A percentile compares a stretch with the other conserved stretches of the same genome.
phyloP scores from a whole-genome alignment of 2,113 vertebrate genomes.

The Plecturocebus donacophilus region DNA sequence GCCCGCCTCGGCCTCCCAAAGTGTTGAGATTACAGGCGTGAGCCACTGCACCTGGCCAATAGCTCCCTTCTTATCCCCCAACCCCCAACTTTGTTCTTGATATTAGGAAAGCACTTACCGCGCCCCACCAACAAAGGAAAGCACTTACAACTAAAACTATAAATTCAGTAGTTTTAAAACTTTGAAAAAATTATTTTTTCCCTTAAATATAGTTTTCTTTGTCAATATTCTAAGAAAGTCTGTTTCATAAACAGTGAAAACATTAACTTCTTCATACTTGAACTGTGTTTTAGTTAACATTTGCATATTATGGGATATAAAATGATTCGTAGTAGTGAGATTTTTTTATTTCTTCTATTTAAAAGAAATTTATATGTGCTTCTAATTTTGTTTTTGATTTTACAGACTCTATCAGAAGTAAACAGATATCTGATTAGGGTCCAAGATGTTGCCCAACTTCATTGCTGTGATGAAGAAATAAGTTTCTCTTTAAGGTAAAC shows the following conservation, averaged over 20 bases:
- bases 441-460: slow-evolving; percentile 88
- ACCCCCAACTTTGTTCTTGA: not conserved
- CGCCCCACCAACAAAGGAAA: not conserved
- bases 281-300: not conserved
- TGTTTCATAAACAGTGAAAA: slow-evolving; percentile 37
- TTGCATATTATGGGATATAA: not conserved
- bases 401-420: slow-evolving; percentile 86
- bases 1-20: too few relatives aligned
- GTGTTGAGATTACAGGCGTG: too few relatives aligned
- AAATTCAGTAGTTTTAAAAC: not conserved
- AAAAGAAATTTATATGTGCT: not conserved
- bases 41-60: not conserved
- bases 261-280: not conserved
- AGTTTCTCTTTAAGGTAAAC: slow-evolving; percentile 87
- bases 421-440: slow-evolving; percentile 88
- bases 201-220: not conserved
- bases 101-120: not conserved
- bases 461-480: slow-evolving; percentile 82
- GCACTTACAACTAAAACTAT: not conserved
- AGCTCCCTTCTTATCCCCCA: not conserved
- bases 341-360: not conserved
- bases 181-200: too few relatives aligned
- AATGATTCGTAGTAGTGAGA: not conserved
- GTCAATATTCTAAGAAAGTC: not conserved
- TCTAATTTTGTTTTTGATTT: slow-evolving; percentile 63